These are phyloP conservation scores for Cheiracanthium punctorium DNA, from an alignment of 2,888 invertebrate genomes.

Conservation along the genomic window DNA sequence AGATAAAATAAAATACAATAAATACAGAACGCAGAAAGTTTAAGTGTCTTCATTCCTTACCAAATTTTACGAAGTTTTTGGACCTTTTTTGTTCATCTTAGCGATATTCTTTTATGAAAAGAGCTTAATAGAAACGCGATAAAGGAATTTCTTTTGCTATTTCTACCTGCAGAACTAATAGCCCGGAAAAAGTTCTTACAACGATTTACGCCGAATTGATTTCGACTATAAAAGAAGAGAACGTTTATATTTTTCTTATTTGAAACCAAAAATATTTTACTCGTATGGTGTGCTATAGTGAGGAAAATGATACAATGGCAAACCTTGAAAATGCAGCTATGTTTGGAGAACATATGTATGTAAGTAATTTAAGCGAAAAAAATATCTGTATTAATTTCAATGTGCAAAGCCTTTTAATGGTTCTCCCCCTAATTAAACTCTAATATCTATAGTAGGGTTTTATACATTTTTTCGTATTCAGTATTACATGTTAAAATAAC, in stretches of 20 bases:
- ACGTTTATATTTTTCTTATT: not conserved
- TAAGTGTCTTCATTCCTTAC: not conserved
- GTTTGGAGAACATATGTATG: too few species aligned
- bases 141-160: slow-evolving; percentile 27
- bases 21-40: not conserved
- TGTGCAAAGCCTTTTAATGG: too few species aligned
- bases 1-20: not conserved
- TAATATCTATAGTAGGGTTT: too few species aligned
- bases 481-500: too few species aligned
- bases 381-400: too few species aligned
- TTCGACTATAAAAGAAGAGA: not conserved
- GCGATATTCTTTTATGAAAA: slow-evolving; percentile 43
- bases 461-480: too few species aligned
- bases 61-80: slow-evolving; percentile 1
- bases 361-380: too few species aligned
- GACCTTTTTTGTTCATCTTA: slow-evolving; percentile 28
- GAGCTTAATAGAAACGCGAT: slow-evolving; percentile 48
- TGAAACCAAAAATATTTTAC: not conserved
- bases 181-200: slow-evolving; percentile 20
- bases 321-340: too few species aligned
- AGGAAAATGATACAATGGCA: not conserved
- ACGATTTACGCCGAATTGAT: slow-evolving; percentile 3
- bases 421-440: too few species aligned
- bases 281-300: not conserved
- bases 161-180: slow-evolving; percentile 36